These are phyloP conservation scores for Aphaenogaster ashmeadi DNA, from an alignment of 1,140 invertebrate genomes.

Conservation along the genomic window DNA sequence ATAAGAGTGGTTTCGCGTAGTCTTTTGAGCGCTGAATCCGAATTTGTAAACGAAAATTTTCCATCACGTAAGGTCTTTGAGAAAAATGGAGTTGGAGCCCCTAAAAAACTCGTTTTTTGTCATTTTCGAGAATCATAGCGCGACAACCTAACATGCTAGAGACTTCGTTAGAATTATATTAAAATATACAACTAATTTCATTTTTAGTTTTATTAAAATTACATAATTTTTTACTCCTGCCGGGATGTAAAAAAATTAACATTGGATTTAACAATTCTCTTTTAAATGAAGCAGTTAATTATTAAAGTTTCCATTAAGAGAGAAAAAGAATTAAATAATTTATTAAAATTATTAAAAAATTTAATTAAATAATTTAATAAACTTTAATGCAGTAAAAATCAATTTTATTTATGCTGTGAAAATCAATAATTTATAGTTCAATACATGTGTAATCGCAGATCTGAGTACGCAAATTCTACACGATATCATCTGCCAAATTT, in stretches of 20 bases:
- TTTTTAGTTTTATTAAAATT: not conserved
- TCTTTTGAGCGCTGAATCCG: no score
- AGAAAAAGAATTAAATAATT: slow-evolving; percentile 2
- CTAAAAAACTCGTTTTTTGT: no score
- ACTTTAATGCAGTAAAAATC: not conserved
- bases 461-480: not conserved
- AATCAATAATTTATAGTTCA: not conserved
- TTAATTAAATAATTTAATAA: not conserved
- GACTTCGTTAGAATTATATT: no score
- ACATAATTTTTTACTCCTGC: not conserved
- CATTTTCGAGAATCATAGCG: no score
- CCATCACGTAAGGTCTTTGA: no score
- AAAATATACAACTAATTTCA: not conserved
- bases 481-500: not conserved
- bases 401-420: not conserved
- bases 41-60: no score
- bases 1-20: no score
- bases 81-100: no score
- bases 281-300: not conserved
- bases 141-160: no score
- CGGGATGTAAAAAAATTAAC: not conserved
- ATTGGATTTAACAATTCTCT: not conserved
- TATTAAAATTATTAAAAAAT: not conserved
- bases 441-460: not conserved
- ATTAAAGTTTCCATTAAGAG: not conserved